Evolutionary conservation across 2,113 vertebrate genomes (phyloP), one percentile per base, ranked within the genome.

Genomic region (Mandrillus leucophaeus): DNA sequence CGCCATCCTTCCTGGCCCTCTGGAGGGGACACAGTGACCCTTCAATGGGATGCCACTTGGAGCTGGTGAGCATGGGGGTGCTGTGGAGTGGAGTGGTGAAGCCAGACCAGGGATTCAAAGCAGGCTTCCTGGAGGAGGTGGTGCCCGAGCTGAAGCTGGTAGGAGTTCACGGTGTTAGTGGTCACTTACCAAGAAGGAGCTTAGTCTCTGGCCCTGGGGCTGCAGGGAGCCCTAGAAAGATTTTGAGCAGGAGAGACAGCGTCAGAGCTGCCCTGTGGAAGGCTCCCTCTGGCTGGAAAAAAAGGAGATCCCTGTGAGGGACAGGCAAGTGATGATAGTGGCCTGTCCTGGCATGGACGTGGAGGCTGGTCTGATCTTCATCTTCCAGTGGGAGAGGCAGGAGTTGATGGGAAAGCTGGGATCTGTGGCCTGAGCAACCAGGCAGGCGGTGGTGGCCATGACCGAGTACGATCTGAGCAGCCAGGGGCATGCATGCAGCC

Each of bases 71-170:
- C 43, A 5, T 2, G 11, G 61, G 81, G 59, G 32, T 48, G 50
- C 57, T 57, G 8, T 64, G 61, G 81, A 76, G 6, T 64, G 55
- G 76, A 76, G 48, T 48, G 25, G 40, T 59, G 17, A 86, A 61
- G 68, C 20, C 72, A 73, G 75, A 30, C 68, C 8, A 35, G 27
- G 38, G 32, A 32, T 30, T 81, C 43, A 40, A 55, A 72, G 55
- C 14, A 2, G 83, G 64, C 93, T 90, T 95, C 84, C 95, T 84
- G 93, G 84, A 90, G 80, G 90, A 43, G 80, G 93, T 13, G 40
- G 23, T 50, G 8, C 25, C 40, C 18, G 68, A 90, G 40, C 50
- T 11, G 43, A 59, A 66, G 68, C 86, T 1, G 2, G 25, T 45
- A 5, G 78, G 43, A 30, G 3, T 18, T 75, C 50, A 20, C 32